phyloP scores from a whole-genome alignment of 2,888 invertebrate species.

The Drosophila neonasuta region DNA sequence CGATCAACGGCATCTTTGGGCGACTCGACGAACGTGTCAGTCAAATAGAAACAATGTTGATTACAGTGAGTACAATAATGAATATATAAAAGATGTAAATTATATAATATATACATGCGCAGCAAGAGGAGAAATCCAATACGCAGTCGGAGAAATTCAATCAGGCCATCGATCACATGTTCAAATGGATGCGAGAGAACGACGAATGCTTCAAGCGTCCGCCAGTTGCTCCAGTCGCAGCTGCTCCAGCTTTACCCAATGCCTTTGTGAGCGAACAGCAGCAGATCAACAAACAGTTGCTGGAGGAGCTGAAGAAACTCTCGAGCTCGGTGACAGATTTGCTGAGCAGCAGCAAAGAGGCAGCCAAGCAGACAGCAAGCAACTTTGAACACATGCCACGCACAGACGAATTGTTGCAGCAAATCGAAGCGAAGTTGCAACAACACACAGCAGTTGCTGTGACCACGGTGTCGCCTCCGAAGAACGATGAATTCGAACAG shows the following conservation, averaged over 20 bases:
- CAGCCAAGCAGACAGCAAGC: constrained; percentile 75
- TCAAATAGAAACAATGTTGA: constrained; percentile 89
- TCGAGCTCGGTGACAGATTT: constrained; percentile 70
- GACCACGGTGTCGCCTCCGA: constrained; percentile 70
- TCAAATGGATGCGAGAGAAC: constrained; percentile 81
- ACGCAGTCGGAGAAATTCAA: constrained; percentile 79
- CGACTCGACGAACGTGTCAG: constrained; percentile 89
- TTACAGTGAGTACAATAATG: constrained; percentile 84
- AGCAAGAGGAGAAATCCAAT: constrained; percentile 82
- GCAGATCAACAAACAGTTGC: constrained; percentile 71
- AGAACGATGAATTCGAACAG: constrained; percentile 82
- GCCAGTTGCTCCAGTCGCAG: constrained; percentile 42
- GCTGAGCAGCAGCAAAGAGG: constrained; percentile 65
- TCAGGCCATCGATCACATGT: constrained; percentile 79
- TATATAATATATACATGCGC: background rate
- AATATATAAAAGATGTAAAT: too few relatives aligned
- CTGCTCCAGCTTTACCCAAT: constrained; percentile 54
- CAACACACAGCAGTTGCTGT: constrained; percentile 66
- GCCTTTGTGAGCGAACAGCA: constrained; percentile 72
- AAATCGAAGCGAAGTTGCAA: constrained; percentile 80
- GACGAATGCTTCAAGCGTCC: constrained; percentile 81
- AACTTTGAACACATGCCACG: constrained; percentile 73
- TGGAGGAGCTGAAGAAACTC: constrained; percentile 73
- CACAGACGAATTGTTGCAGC: constrained; percentile 74
- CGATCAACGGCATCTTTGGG: constrained; percentile 86